phyloP scores from a whole-genome alignment of 2,797 vertebrate species.

The Sylvia borin region DNA sequence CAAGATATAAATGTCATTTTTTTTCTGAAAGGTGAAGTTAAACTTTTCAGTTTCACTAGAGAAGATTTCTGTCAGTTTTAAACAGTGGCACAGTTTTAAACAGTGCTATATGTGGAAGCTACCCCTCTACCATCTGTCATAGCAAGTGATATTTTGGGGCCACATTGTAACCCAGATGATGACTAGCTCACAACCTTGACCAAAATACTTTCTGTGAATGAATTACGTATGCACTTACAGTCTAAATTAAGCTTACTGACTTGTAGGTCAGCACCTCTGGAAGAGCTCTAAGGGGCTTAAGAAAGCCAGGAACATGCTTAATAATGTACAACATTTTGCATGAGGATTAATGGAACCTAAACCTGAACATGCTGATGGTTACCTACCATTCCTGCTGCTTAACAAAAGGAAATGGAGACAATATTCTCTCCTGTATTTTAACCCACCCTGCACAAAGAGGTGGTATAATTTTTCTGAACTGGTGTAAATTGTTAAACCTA shows the following conservation, averaged over 20 bases:
- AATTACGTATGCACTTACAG: not conserved
- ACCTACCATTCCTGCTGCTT: not conserved
- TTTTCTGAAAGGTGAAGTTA: constrained; percentile 35
- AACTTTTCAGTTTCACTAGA: constrained; percentile 48
- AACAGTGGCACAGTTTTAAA: not conserved
- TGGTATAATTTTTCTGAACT: not conserved
- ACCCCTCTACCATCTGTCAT: constrained; percentile 9
- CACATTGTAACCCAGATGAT: constrained; percentile 13
- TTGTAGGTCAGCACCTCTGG: not conserved
- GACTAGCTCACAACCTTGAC: constrained; percentile 13
- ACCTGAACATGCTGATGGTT: not conserved
- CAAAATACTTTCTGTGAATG: constrained; percentile 38
- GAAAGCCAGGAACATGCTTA: not conserved
- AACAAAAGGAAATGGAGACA: not conserved
- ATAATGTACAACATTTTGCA: not conserved
- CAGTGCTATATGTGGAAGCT: constrained; percentile 25
- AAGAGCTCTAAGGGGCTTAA: not conserved
- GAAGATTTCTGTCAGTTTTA: constrained; percentile 22
- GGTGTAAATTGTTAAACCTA: not conserved
- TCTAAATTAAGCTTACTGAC: not conserved
- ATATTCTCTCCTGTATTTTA: not conserved
- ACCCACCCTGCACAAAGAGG: not conserved
- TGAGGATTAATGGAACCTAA: not conserved
- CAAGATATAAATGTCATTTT: constrained; percentile 24
- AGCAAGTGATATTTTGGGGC: constrained; percentile 50